Evolutionary conservation across 2,113 vertebrate species (phyloP), one percentile per base, ranked within the genome.

Genomic region (Actenoides lindsayi): DNA sequence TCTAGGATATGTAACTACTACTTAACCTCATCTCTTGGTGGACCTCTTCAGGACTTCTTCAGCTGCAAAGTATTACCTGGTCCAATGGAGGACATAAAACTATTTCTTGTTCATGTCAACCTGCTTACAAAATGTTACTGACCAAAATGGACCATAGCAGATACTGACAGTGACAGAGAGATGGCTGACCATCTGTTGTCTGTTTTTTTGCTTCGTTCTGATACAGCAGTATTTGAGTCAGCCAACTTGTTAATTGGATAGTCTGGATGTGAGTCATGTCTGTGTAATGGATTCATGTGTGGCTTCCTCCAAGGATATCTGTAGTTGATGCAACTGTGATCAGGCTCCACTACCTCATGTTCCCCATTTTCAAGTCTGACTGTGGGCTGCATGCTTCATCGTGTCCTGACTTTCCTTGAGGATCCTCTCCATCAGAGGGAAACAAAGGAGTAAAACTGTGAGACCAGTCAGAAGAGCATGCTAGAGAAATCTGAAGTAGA

Each of bases 161-260:
- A 13, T 8, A 15, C 11, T 76, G 23, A 64, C 59, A 71, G 46
- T 48, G 46, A 31, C 13, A 20, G 18, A 62, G 11, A 76, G 39
- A 56, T 39, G 18, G 12, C 7, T 0, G 0, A 23, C 11, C 11
- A 31, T 50, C 39, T 27, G 54, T 71, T 1, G 9, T 39, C 31
- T 33, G 1, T 60, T 88, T n/a, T 74, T 54, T 12, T 51, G 50
- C 25, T n/a, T 69, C 19, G 31, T 88, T 92, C 54, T 80, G 31
- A 51, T 83, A 59, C 64, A 62, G 21, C 5, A 33, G 21, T 31
- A 20, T 69, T 65, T 51, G 24, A 59, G 46, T 62, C 54, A 80
- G n/a, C 5, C 4, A 3, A 16, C 35, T 59, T 50, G 50, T 8
- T 59, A 27, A 30, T 28, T 0, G 0, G 8, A 39, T 23, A 24